Percentiles rank a stretch among this genome's conserved stretches.
Evolutionary conservation across 2,113 vertebrate species (phyloP).

Genomic region (Dicaeum eximium): DNA sequence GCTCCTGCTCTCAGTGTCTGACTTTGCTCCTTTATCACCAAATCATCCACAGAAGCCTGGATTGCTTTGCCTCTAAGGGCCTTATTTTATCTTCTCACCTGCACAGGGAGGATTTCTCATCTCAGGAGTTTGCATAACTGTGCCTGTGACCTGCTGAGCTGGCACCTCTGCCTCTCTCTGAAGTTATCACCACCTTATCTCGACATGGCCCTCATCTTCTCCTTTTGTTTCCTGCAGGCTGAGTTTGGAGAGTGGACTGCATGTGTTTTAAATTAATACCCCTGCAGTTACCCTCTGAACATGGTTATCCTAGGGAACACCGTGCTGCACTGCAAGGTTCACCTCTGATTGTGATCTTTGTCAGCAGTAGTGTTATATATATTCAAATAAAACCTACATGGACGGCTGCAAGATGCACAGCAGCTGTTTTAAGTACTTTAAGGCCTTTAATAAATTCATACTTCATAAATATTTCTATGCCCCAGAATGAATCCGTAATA

Average conservation of each 20-base stretch:
- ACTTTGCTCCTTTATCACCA: not conserved
- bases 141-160: not conserved
- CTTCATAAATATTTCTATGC: not conserved
- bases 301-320: not conserved
- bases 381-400: not conserved
- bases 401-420: not conserved
- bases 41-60: not conserved
- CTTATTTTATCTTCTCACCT: constrained; percentile 35
- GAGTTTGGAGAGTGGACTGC: not conserved
- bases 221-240: constrained; percentile 1
- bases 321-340: not conserved
- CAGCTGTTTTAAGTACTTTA: not conserved
- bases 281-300: not conserved
- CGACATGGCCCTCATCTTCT: not conserved
- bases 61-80: constrained; percentile 25
- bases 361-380: not conserved
- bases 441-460: not conserved
- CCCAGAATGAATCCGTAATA: not conserved
- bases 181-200: not conserved
- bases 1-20: not conserved
- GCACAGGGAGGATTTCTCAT: not conserved
- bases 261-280: not conserved
- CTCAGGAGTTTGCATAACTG: not conserved
- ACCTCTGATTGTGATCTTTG: not conserved
- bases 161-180: not conserved